Evolutionary conservation across 2,888 invertebrate genomes (phyloP), one percentile per base, ranked within the genome.

Genomic region (Dione juno): DNA sequence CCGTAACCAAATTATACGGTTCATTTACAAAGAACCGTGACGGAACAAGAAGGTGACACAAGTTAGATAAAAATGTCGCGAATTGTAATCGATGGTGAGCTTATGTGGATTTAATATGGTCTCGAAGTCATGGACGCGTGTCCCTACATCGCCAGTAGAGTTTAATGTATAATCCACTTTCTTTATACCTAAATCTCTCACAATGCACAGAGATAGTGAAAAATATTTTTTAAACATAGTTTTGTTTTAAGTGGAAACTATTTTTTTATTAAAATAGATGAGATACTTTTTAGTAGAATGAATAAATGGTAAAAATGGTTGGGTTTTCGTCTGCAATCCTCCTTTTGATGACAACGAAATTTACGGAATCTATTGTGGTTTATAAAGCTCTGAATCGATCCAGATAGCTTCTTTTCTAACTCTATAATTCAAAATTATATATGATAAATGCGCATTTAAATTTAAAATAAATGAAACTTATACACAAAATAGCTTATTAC

Each of bases 101-200:
- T 90, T 90, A 92, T 88, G 90, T 89, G 83, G 86, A 84, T 87
- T 88, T 89, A 89, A 89, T 88, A 84, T 86, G 85, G 83, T 81
- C 78, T 71, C 80, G 74, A 78, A 82, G 81, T 78, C 79, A 76
- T 79, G 79, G 82, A 82, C 84, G 88, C 90, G 92, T 91, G 92
- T 82, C 86, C 78, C 84, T 76, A 83, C 89, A 86, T 87, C 84
- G 79, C 82, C 81, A 80, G 76, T 71, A 77, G 82, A 88, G 91
- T 88, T 92, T 90, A 92, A 81, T 68, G 79, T 70, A 79, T 90
- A 90, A 90, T 89, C 90, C 87, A 79, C 84, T 82, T 88, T 88
- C 87, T 89, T 88, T 85, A 86, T 84, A 85, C 81, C 87, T 85
- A 86, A 86, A 87, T 87, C 77, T 69, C 74, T 79, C 81, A 35